These are phyloP conservation scores for Triops longicaudatus DNA, from an alignment of 1,140 invertebrate genomes.

Conservation along the genomic window DNA sequence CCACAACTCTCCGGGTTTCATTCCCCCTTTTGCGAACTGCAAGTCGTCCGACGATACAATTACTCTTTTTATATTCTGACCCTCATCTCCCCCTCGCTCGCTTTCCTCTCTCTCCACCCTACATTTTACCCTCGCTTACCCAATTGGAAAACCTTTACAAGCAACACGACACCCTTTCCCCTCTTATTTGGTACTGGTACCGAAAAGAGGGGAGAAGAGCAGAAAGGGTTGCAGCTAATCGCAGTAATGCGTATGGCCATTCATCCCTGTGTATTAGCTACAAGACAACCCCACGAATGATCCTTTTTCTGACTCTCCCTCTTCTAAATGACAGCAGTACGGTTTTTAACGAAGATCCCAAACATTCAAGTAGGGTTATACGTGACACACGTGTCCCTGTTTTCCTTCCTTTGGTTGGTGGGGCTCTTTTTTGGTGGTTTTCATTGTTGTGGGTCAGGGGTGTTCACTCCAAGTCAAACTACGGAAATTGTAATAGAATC, in stretches of 20 bases:
- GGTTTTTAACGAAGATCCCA: background rate
- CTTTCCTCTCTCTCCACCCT: conserved; percentile 30
- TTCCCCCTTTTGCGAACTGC: background rate
- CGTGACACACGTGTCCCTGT: background rate
- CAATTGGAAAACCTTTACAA: conserved; percentile 18
- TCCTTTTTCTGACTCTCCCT: background rate
- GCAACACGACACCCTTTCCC: background rate
- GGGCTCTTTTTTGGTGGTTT: background rate
- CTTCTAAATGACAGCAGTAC: background rate
- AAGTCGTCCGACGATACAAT: conserved; percentile 6
- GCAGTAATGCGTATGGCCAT: background rate
- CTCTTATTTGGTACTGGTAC: background rate
- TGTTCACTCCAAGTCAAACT: background rate
- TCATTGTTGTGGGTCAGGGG: background rate
- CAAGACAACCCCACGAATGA: background rate
- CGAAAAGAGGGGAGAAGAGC: background rate
- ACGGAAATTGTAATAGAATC: background rate
- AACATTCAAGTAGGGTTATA: background rate
- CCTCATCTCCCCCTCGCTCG: conserved; percentile 24
- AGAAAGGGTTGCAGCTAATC: background rate
- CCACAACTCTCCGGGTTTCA: background rate
- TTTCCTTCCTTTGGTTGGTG: background rate
- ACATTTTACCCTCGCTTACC: conserved; percentile 30
- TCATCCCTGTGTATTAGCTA: background rate
- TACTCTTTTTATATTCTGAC: conserved; percentile 16